A percentile compares a stretch with the other conserved stretches of the same genome.
Conservation (phyloP, 2,113 vertebrate genomes). For the Neomonachus schauinslandi region DNA sequence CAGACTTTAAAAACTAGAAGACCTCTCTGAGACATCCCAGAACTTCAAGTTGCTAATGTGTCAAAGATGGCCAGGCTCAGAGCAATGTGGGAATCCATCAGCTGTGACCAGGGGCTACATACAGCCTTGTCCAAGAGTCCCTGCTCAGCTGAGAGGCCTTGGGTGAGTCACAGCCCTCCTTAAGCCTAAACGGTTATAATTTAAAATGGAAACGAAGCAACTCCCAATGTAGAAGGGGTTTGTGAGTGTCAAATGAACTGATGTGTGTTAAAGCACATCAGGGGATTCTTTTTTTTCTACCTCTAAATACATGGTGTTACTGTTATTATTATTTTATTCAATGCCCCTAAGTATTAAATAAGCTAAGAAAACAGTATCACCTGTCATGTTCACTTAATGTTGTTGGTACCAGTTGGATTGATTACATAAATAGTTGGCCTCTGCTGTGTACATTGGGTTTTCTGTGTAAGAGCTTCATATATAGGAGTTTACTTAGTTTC, state of each 20-base stretch:
- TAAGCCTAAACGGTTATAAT: not conserved
- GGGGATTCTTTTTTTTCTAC: not conserved
- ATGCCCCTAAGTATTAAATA: not conserved
- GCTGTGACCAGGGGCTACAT: not conserved
- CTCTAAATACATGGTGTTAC: not conserved
- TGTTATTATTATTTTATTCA: not conserved
- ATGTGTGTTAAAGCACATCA: not conserved
- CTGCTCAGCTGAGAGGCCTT: not conserved
- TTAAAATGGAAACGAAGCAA: not conserved
- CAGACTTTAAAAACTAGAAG: not conserved
- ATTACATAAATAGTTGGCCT: not conserved
- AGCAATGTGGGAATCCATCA: not conserved
- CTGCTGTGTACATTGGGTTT: not conserved
- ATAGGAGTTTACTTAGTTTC: not conserved
- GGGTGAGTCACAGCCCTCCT: not conserved
- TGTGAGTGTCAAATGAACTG: not conserved
- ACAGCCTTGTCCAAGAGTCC: not conserved
- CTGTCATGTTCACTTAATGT: not conserved
- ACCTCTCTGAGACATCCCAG: not conserved
- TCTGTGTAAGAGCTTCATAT: not conserved
- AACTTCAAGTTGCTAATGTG: not conserved
- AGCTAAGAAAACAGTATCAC: not conserved
- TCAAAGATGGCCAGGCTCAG: not conserved
- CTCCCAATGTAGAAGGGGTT: not conserved
- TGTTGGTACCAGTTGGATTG: not conserved